These are phyloP conservation scores for Acanthurus lineatus DNA, from an alignment of 2,797 vertebrate genomes.

Conservation along the genomic window DNA sequence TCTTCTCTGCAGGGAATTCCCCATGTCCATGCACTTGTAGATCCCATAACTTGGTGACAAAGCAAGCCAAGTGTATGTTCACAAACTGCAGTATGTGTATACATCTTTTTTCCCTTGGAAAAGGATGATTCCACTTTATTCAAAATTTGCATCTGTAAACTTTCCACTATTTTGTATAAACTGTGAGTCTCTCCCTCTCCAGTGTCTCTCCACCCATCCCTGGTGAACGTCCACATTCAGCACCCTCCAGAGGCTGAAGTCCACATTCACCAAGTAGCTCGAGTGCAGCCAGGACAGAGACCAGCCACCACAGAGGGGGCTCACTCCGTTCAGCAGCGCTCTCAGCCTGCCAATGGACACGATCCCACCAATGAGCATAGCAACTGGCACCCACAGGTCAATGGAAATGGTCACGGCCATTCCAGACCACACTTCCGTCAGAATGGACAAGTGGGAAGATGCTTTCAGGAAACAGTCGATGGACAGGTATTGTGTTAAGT, in stretches of 20 bases:
- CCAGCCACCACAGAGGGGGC: slow-evolving; percentile 83
- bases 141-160: slow-evolving; percentile 53
- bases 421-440: slow-evolving; percentile 66
- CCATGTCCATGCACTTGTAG: slow-evolving; percentile 10
- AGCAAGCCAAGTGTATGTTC: slow-evolving; percentile 47
- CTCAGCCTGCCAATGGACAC: slow-evolving; percentile 80
- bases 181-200: slow-evolving; percentile 47
- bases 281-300: slow-evolving; percentile 87
- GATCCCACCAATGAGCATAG: slow-evolving; percentile 76
- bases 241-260: slow-evolving; percentile 93
- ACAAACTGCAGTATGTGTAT: slow-evolving; percentile 43
- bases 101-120: slow-evolving; percentile 49
- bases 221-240: slow-evolving; percentile 95
- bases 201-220: slow-evolving; percentile 92
- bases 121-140: slow-evolving; percentile 39
- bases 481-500: slow-evolving; percentile 88
- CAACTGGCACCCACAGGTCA: slow-evolving; percentile 56
- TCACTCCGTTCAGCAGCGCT: slow-evolving; percentile 87
- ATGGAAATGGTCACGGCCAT: slow-evolving; percentile 49
- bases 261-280: slow-evolving; percentile 95
- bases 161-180: slow-evolving; percentile 42
- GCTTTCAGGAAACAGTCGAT: slow-evolving; percentile 90
- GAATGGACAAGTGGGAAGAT: slow-evolving; percentile 87
- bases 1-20: slow-evolving; percentile 59
- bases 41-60: slow-evolving; percentile 53